These are phyloP conservation scores for Beaufortia kweichowensis DNA, from an alignment of 2,113 vertebrate species.

Conservation along the genomic window DNA sequence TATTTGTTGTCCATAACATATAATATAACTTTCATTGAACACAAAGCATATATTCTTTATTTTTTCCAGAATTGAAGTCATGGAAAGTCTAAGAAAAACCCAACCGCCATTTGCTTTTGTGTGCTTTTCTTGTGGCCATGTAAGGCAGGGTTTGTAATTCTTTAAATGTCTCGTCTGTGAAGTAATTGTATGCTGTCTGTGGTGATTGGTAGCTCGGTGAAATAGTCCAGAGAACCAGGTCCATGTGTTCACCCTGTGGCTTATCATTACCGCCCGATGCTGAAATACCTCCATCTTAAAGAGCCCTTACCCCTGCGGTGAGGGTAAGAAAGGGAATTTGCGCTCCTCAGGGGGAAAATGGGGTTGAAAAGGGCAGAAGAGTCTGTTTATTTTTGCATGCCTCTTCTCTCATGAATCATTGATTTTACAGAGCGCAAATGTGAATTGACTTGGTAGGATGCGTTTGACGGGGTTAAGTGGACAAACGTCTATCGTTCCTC, in stretches of 20 bases:
- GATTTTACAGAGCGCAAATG: slow-evolving; percentile 65
- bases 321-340: slow-evolving; percentile 29
- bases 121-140: slow-evolving; percentile 39
- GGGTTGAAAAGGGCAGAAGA: slow-evolving; percentile 15
- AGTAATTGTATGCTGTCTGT: slow-evolving; percentile 48
- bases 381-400: slow-evolving; percentile 52
- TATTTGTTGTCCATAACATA: neutral
- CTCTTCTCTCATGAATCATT: slow-evolving; percentile 69
- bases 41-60: neutral
- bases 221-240: slow-evolving; percentile 65
- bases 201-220: slow-evolving; percentile 32
- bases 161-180: slow-evolving; percentile 20
- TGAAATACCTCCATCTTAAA: slow-evolving; percentile 48
- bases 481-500: slow-evolving; percentile 61
- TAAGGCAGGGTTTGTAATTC: slow-evolving; percentile 24
- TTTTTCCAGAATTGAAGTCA: slow-evolving; percentile 20
- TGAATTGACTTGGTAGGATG: slow-evolving; percentile 69
- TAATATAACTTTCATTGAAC: neutral
- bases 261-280: slow-evolving; percentile 62
- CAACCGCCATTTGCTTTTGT: neutral
- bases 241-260: slow-evolving; percentile 48
- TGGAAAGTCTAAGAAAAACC: slow-evolving; percentile 43
- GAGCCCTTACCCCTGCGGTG: slow-evolving; percentile 53
- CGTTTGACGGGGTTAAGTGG: slow-evolving; percentile 75
- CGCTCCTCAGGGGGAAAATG: neutral